phyloP scores from a whole-genome alignment of 2,888 invertebrate species.

The Lepidocyrtoides sp. region DNA sequence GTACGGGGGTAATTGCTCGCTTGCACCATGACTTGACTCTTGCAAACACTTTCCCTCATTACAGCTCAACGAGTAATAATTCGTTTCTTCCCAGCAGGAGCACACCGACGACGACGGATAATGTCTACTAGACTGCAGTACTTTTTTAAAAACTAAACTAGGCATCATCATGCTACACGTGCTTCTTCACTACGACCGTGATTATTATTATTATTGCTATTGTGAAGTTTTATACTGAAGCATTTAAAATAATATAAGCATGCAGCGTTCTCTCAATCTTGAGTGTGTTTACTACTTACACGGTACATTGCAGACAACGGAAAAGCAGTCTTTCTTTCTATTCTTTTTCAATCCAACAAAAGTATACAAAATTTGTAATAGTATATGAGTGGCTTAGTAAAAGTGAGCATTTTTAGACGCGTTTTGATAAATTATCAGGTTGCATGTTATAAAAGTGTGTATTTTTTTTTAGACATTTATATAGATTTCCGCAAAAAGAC shows the following conservation, averaged over 20 bases:
- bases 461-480: conserved; percentile 18
- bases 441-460: neutral
- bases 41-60: conserved; percentile 85
- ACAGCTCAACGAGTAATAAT: conserved; percentile 85
- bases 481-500: neutral
- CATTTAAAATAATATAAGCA: neutral
- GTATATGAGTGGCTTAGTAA: neutral
- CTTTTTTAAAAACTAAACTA: neutral
- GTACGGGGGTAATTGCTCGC: conserved; percentile 76
- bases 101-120: conserved; percentile 40
- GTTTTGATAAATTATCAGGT: conserved; percentile 49
- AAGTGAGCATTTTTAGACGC: neutral
- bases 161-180: neutral
- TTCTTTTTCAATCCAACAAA: neutral
- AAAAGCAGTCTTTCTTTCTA: neutral
- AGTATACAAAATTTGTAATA: too few relatives aligned
- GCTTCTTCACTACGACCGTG: conserved; percentile 32
- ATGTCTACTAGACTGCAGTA: neutral
- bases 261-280: too few relatives aligned
- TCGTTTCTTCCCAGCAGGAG: conserved; percentile 85
- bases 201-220: conserved; percentile 54
- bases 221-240: conserved; percentile 27
- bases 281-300: neutral
- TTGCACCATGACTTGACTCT: conserved; percentile 84
- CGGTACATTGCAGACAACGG: conserved; percentile 11